Conservation (phyloP, 2,888 invertebrate genomes). For the Drosophila vallismaia region DNA sequence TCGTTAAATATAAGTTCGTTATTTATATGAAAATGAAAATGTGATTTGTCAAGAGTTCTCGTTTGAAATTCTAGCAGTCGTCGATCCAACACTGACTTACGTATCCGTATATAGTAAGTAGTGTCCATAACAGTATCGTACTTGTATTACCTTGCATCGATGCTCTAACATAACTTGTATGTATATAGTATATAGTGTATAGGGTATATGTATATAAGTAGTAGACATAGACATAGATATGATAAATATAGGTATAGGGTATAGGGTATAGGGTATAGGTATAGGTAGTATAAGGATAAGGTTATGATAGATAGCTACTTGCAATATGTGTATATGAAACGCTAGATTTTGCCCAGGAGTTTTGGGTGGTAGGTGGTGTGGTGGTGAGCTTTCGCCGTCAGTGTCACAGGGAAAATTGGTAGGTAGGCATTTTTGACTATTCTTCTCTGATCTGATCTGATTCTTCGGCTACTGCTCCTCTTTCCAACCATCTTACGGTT, state of each 20-base stretch:
- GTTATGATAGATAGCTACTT: slow-evolving; percentile 43
- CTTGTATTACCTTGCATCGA: slow-evolving; percentile 71
- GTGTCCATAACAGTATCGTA: slow-evolving; percentile 52
- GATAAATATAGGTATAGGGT: slow-evolving; percentile 16
- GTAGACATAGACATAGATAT: slow-evolving; percentile 71
- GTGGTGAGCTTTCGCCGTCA: slow-evolving; percentile 50
- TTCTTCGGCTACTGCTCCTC: slow-evolving; percentile 1
- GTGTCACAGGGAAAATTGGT: slow-evolving; percentile 18
- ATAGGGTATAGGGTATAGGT: slow-evolving; percentile 36
- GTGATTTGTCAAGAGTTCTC: slow-evolving; percentile 80
- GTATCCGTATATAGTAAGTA: slow-evolving; percentile 18
- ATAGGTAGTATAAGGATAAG: slow-evolving; percentile 55
- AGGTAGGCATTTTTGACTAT: slow-evolving; percentile 13
- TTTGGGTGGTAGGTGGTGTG: slow-evolving; percentile 20
- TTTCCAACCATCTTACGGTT: slow-evolving; percentile 23
- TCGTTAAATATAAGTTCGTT: slow-evolving; percentile 35
- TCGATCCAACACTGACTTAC: slow-evolving; percentile 59
- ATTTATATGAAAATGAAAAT: slow-evolving; percentile 80
- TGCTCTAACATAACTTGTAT: slow-evolving; percentile 74
- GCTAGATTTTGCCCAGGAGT: slow-evolving; percentile 62
- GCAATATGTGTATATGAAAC: slow-evolving; percentile 70
- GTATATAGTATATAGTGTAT: slow-evolving; percentile 52
- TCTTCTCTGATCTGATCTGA: neutral
- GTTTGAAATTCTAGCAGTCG: slow-evolving; percentile 80
- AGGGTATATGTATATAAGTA: slow-evolving; percentile 40